phyloP scores from a whole-genome alignment of 1,140 invertebrate species.

The Eriocheir sinensis region DNA sequence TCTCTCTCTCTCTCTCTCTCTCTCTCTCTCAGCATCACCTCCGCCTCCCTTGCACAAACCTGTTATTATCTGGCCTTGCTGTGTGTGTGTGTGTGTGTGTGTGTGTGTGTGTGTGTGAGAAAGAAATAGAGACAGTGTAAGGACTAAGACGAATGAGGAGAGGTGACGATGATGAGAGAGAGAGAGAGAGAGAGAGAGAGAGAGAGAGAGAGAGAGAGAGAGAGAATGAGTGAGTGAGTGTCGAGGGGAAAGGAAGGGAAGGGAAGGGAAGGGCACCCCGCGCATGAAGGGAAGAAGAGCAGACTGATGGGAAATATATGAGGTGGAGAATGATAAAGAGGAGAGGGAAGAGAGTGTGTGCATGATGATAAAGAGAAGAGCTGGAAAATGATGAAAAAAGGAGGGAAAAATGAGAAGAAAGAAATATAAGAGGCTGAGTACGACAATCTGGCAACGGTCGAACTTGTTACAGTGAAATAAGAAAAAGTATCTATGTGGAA shows the following conservation, averaged over 20 bases:
- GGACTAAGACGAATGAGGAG: slow-evolving; percentile 17
- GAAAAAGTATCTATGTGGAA: no score
- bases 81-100: neutral
- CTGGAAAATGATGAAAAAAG: no score
- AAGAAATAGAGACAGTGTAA: no score
- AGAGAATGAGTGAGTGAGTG: slow-evolving; percentile 49
- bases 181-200: slow-evolving; percentile 47
- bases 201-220: slow-evolving; percentile 56
- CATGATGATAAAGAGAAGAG: neutral
- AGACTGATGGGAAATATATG: no score
- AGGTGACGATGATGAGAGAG: neutral
- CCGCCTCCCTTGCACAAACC: neutral
- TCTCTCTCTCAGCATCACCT: slow-evolving; percentile 42
- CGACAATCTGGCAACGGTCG: no score
- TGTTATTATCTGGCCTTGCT: neutral
- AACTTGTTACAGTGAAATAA: no score
- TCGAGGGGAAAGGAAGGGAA: neutral
- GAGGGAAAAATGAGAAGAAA: no score
- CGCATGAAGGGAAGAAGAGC: no score
- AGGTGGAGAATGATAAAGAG: no score
- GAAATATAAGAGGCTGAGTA: no score
- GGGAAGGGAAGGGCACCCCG: no score
- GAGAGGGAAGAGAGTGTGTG: neutral
- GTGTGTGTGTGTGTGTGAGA: neutral
- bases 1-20: slow-evolving; percentile 57